Percentiles rank a stretch among this genome's conserved stretches.
phyloP scores from a whole-genome alignment of 2,797 vertebrate genomes.

The Valencia hispanica region DNA sequence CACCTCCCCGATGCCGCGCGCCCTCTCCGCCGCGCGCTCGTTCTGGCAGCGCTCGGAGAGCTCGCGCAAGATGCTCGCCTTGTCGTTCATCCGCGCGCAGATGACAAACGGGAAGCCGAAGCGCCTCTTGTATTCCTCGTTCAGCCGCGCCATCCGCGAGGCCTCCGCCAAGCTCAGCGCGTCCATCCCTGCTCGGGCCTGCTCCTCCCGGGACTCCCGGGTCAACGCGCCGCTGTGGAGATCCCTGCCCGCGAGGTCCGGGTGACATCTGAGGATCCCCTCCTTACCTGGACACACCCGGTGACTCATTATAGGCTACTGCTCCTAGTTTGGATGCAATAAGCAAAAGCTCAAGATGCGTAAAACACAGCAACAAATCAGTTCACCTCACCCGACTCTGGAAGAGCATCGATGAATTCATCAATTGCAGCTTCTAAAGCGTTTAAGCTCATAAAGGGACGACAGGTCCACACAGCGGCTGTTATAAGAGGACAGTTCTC shows the following conservation, averaged over 20 bases:
- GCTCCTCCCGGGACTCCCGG: conserved; percentile 81
- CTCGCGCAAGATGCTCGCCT: conserved; percentile 65
- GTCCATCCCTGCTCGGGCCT: conserved; percentile 78
- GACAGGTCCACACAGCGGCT: conserved; percentile 83
- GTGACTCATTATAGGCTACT: background rate
- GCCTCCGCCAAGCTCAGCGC: conserved; percentile 64
- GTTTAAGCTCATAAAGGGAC: conserved; percentile 74
- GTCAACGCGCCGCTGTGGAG: conserved; percentile 78
- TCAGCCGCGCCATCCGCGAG: conserved; percentile 72
- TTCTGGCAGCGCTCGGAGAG: conserved; percentile 72
- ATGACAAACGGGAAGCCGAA: conserved; percentile 88
- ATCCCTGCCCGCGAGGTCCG: conserved; percentile 85
- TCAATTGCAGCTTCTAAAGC: conserved; percentile 76
- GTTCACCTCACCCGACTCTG: conserved; percentile 76
- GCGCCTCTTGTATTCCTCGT: conserved; percentile 80
- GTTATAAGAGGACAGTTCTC: conserved; percentile 85
- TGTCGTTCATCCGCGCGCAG: conserved; percentile 81
- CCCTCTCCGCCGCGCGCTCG: conserved; percentile 68
- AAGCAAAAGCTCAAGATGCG: background rate
- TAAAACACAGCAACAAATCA: background rate
- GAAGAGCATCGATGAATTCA: conserved; percentile 83
- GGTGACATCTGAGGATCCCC: conserved; percentile 86
- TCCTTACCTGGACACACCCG: conserved; percentile 80
- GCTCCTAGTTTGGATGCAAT: background rate
- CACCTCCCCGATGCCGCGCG: conserved; percentile 81